Percentiles rank a stretch among this genome's conserved stretches.
Evolutionary conservation across 2,888 invertebrate genomes (phyloP).

Genomic region (Papilio demoleus): DNA sequence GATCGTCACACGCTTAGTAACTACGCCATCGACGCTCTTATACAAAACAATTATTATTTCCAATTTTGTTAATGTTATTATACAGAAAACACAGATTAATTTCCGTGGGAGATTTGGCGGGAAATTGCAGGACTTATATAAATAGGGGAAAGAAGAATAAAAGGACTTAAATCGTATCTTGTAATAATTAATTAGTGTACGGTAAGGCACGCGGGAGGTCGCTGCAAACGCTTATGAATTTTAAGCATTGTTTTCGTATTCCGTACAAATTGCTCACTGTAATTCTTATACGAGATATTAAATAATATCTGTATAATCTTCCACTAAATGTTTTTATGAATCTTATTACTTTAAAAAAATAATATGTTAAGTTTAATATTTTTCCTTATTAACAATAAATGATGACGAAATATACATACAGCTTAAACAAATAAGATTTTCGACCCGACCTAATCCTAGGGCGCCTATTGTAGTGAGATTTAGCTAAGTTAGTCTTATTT

Average conservation of each 20-base stretch:
- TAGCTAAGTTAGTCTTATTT: too few species aligned
- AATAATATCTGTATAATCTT: not conserved
- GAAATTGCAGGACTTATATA: not conserved
- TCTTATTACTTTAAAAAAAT: not conserved
- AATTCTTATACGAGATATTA: not conserved
- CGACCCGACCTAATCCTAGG: too few species aligned
- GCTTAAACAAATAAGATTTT: too few species aligned
- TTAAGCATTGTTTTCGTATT: constrained; percentile 11
- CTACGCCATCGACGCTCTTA: too few species aligned
- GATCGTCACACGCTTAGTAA: not conserved
- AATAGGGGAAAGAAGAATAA: not conserved
- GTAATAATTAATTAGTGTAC: constrained; percentile 11
- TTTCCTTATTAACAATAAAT: too few species aligned
- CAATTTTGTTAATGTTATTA: too few species aligned
- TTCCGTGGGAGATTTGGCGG: not conserved
- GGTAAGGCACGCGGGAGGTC: not conserved
- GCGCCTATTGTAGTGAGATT: too few species aligned
- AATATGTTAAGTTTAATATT: not conserved
- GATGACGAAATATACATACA: too few species aligned
- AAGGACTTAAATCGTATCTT: constrained; percentile 6
- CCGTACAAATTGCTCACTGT: not conserved
- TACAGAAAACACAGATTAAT: not conserved
- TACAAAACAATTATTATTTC: too few species aligned
- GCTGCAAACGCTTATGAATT: constrained; percentile 6
- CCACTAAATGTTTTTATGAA: not conserved